Conservation (phyloP, 2,113 vertebrate species). For the Antigone vipio region DNA sequence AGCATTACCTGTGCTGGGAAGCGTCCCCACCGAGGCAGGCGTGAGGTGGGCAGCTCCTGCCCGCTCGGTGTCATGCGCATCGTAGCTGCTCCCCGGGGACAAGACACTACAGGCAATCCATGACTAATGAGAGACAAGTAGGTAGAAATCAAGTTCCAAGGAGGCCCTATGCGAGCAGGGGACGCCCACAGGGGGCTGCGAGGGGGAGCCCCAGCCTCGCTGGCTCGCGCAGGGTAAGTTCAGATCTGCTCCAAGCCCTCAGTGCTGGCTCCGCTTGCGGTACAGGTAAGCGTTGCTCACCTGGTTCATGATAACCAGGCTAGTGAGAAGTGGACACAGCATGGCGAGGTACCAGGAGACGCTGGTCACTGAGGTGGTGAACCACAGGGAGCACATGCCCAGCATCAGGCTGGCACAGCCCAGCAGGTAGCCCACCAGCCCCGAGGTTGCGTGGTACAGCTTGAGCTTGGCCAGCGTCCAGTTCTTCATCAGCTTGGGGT, state of each 20-base stretch:
- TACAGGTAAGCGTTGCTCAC: slow-evolving; percentile 89
- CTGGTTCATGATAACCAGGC: slow-evolving; percentile 92
- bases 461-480: slow-evolving; percentile 93
- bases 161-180: background rate
- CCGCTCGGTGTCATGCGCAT: accelerated
- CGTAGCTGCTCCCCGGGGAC: background rate
- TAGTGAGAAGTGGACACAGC: slow-evolving; percentile 81
- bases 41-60: background rate
- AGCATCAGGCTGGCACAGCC: slow-evolving; percentile 86
- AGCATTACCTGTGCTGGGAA: background rate
- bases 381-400: slow-evolving; percentile 91
- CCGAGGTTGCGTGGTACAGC: slow-evolving; percentile 89
- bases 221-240: background rate
- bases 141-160: background rate
- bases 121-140: background rate
- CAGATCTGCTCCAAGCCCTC: background rate
- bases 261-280: slow-evolving; percentile 88
- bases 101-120: background rate
- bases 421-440: slow-evolving; percentile 88
- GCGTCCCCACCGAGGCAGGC: accelerated
- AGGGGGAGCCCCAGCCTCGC: background rate
- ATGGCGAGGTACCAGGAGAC: slow-evolving; percentile 84
- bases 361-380: slow-evolving; percentile 75
- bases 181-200: background rate
- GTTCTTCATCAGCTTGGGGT: slow-evolving; percentile 85